These are phyloP conservation scores for Empidonax alnorum DNA, from an alignment of 2,113 vertebrate species.

Conservation along the genomic window DNA sequence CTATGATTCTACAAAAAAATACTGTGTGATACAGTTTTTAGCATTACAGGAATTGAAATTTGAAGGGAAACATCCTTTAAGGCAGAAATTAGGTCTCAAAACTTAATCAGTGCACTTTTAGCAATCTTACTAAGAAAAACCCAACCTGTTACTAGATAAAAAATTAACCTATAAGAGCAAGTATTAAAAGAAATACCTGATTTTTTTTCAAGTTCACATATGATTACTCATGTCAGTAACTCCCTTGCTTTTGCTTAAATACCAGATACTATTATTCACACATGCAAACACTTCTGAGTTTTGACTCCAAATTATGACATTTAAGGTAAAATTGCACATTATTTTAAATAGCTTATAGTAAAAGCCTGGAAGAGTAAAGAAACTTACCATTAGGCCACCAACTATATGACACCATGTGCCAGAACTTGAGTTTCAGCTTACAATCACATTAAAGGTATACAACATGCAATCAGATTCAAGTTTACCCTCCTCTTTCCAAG, in stretches of 20 bases:
- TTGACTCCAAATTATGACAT: neutral
- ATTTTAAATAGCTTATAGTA: neutral
- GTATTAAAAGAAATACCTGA: slow-evolving; percentile 30
- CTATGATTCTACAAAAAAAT: neutral
- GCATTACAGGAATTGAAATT: neutral
- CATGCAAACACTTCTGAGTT: slow-evolving; percentile 12
- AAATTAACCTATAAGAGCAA: slow-evolving; percentile 14
- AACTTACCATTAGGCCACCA: slow-evolving; percentile 16
- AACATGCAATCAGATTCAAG: slow-evolving; percentile 21
- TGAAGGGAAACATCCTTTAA: slow-evolving; percentile 17
- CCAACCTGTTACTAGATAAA: neutral
- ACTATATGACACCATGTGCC: neutral
- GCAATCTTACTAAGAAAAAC: slow-evolving; percentile 41
- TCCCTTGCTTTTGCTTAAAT: slow-evolving; percentile 28
- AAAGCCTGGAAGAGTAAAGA: slow-evolving; percentile 19
- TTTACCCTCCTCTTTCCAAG: neutral
- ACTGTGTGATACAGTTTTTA: neutral
- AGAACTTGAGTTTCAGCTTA: slow-evolving; percentile 7
- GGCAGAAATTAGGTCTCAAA: slow-evolving; percentile 28
- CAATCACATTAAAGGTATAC: neutral
- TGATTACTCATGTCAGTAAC: neutral
- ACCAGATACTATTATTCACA: neutral
- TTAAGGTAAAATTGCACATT: slow-evolving; percentile 53
- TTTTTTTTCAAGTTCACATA: neutral
- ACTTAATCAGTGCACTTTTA: slow-evolving; percentile 52